Evolutionary conservation across 2,888 invertebrate species (phyloP).

Genomic region (Thumatha senex): DNA sequence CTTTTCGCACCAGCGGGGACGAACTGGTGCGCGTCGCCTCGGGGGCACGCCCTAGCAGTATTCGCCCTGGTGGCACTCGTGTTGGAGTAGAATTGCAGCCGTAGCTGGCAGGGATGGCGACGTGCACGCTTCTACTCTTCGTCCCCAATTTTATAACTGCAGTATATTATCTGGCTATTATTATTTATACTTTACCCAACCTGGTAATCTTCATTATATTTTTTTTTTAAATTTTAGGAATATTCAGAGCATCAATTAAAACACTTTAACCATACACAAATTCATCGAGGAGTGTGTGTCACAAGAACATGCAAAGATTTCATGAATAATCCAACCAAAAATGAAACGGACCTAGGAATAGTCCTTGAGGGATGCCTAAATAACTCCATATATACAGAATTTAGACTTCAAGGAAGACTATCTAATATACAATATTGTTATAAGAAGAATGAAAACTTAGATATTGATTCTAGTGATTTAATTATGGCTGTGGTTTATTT

Average conservation of each 20-base stretch:
- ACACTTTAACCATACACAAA: slow-evolving; percentile 69
- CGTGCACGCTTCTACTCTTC: too few species aligned
- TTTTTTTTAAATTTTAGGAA: slow-evolving; percentile 45
- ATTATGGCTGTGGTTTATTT: slow-evolving; percentile 55
- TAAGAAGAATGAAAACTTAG: slow-evolving; percentile 38
- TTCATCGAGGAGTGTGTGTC: slow-evolving; percentile 69
- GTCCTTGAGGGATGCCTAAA: slow-evolving; percentile 66
- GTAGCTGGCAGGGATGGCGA: too few species aligned
- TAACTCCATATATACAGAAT: slow-evolving; percentile 52
- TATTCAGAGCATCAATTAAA: slow-evolving; percentile 63
- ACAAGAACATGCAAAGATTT: slow-evolving; percentile 54
- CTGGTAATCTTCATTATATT: neutral
- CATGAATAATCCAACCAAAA: slow-evolving; percentile 13
- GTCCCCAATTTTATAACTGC: too few species aligned
- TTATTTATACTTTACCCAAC: too few species aligned
- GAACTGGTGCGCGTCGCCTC: too few species aligned
- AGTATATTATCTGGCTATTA: too few species aligned
- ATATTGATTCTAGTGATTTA: slow-evolving; percentile 54
- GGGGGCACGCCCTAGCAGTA: too few species aligned
- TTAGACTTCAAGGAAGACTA: slow-evolving; percentile 55
- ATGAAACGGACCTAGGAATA: slow-evolving; percentile 21
- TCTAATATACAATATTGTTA: slow-evolving; percentile 59
- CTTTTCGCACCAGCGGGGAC: too few species aligned
- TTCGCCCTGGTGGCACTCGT: too few species aligned
- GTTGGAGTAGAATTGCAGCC: too few species aligned